These are phyloP conservation scores for Ditula angustiorana DNA, from an alignment of 2,888 invertebrate genomes.

Conservation along the genomic window DNA sequence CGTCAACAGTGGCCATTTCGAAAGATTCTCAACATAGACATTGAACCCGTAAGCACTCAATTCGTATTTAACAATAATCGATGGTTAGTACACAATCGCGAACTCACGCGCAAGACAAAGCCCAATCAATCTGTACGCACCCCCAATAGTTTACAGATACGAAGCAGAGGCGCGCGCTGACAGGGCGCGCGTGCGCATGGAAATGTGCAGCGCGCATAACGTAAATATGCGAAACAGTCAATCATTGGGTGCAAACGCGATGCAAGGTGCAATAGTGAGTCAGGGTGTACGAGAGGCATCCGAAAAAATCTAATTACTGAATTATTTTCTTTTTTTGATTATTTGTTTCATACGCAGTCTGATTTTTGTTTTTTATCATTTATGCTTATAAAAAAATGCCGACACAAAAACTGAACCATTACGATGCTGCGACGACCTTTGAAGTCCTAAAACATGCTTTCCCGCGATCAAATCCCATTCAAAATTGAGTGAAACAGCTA, in stretches of 20 bases:
- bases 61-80: no score
- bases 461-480: neutral
- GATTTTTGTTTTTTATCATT: no score
- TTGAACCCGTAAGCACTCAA: no score
- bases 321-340: no score
- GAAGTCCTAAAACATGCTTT: neutral
- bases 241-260: constrained; percentile 27
- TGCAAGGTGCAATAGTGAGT: constrained; percentile 17
- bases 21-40: no score
- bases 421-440: neutral
- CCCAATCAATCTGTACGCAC: constrained; percentile 36
- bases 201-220: constrained; percentile 49
- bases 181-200: constrained; percentile 47
- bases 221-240: constrained; percentile 38
- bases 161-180: constrained; percentile 30
- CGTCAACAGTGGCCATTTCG: no score
- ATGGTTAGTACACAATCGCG: constrained; percentile 14
- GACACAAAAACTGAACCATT: neutral
- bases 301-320: no score
- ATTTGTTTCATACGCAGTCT: no score
- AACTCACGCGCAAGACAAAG: constrained; percentile 31
- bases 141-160: constrained; percentile 8
- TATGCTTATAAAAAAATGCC: neutral
- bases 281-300: no score
- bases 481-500: neutral